Conservation (phyloP, 2,797 vertebrate species). For the Protonibea diacanthus region DNA sequence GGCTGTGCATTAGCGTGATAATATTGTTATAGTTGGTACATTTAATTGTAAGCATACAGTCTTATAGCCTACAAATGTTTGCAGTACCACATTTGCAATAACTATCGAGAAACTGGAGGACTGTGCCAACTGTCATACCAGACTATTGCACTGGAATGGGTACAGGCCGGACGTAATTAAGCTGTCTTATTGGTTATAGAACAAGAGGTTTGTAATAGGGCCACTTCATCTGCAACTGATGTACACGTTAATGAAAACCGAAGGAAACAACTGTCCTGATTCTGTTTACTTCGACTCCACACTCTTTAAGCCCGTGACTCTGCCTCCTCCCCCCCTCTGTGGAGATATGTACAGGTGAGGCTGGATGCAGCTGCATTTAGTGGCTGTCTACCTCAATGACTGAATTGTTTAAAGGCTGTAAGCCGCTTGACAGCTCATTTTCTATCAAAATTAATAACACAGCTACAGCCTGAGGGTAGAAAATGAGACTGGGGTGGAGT, state of each 20-base stretch:
- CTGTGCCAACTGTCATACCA: background rate
- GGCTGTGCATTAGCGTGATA: background rate
- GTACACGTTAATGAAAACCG: conserved; percentile 5
- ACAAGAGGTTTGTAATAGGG: background rate
- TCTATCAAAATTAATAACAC: conserved; percentile 60
- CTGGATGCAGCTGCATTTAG: conserved; percentile 37
- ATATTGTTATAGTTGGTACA: background rate
- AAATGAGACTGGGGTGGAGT: conserved; percentile 42
- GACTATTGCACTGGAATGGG: background rate
- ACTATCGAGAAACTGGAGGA: background rate
- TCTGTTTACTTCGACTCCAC: conserved; percentile 24
- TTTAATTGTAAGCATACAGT: conserved; percentile 5
- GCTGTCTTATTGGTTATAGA: background rate
- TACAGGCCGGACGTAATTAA: background rate
- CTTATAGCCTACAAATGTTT: background rate
- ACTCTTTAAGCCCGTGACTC: conserved; percentile 16
- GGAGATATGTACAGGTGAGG: conserved; percentile 25
- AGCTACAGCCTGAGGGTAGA: conserved; percentile 41
- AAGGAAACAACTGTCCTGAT: conserved; percentile 26
- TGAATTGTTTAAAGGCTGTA: conserved; percentile 50
- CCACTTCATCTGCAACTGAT: conserved; percentile 9
- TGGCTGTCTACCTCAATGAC: conserved; percentile 30
- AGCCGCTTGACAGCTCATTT: conserved; percentile 61
- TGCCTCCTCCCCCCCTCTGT: conserved; percentile 16
- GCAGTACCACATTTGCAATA: too few relatives aligned